Evolutionary conservation across 1,140 invertebrate species (phyloP).

Genomic region (Ephestia elutella): DNA sequence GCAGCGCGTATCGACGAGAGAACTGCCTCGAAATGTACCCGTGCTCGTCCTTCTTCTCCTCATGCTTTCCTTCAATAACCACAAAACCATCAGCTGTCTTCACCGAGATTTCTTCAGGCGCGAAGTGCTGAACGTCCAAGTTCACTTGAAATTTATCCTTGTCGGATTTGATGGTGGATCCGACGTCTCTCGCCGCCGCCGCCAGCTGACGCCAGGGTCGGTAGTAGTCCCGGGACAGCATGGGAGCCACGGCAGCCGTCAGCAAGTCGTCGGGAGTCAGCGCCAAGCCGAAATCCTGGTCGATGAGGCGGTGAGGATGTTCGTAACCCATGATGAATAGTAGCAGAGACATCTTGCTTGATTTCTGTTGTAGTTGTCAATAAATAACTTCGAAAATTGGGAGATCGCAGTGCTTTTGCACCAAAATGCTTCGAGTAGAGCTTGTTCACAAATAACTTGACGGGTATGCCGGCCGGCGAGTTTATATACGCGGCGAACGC

Average conservation of each 20-base stretch:
- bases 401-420: constrained; percentile 17
- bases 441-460: constrained; percentile 19
- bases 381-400: not conserved
- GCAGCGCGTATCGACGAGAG: constrained; percentile 79
- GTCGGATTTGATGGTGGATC: constrained; percentile 80
- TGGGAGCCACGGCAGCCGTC: constrained; percentile 70
- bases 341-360: constrained; percentile 46
- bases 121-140: constrained; percentile 90
- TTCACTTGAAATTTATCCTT: constrained; percentile 78
- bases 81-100: constrained; percentile 83
- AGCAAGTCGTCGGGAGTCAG: constrained; percentile 82
- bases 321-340: constrained; percentile 70
- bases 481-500: constrained; percentile 23
- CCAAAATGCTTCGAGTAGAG: constrained; percentile 14
- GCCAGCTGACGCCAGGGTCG: constrained; percentile 79
- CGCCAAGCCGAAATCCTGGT: constrained; percentile 84
- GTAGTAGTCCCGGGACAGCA: constrained; percentile 75
- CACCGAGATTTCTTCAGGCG: constrained; percentile 87
- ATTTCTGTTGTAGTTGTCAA: not conserved
- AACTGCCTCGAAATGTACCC: constrained; percentile 85
- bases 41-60: constrained; percentile 84
- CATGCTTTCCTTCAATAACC: constrained; percentile 83
- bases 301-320: constrained; percentile 79
- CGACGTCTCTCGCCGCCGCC: constrained; percentile 79
- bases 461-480: constrained; percentile 19